These are phyloP conservation scores for Vesta saturnalis DNA, from an alignment of 2,888 invertebrate species.

Conservation along the genomic window DNA sequence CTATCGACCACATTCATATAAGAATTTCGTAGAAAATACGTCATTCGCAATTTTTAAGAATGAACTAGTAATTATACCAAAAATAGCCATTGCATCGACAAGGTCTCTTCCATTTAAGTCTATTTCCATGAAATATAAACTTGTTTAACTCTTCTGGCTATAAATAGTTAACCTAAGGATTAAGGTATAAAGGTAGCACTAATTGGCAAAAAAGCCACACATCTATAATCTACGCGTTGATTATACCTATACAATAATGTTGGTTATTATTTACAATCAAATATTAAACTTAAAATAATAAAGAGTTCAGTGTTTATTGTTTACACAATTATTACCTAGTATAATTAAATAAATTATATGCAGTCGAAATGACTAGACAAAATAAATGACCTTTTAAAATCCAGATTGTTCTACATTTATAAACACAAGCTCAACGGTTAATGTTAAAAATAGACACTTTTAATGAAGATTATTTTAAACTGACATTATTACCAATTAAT, in stretches of 20 bases:
- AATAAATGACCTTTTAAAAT: slow-evolving; percentile 16
- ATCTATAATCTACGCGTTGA: no score
- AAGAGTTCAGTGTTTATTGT: slow-evolving; percentile 18
- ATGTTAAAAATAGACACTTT: no score
- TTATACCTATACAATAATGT: no score
- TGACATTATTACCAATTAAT: no score
- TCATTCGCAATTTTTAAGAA: slow-evolving; percentile 15
- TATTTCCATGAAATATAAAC: slow-evolving; percentile 19
- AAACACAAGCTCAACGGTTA: no score
- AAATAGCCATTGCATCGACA: slow-evolving; percentile 10
- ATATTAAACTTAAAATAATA: neutral
- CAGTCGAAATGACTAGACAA: slow-evolving; percentile 19
- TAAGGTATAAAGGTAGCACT: neutral
- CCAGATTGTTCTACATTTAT: neutral
- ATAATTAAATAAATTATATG: slow-evolving; percentile 13
- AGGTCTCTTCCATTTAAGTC: neutral
- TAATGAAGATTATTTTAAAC: no score
- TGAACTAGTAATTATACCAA: slow-evolving; percentile 5
- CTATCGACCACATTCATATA: slow-evolving; percentile 14
- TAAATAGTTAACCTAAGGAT: neutral
- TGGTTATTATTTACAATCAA: neutral
- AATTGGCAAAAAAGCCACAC: neutral
- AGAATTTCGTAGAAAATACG: slow-evolving; percentile 9
- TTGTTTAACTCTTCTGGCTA: slow-evolving; percentile 6
- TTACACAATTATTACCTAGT: slow-evolving; percentile 8